phyloP scores from a whole-genome alignment of 2,113 vertebrate species.

The Heterochromis multidens region DNA sequence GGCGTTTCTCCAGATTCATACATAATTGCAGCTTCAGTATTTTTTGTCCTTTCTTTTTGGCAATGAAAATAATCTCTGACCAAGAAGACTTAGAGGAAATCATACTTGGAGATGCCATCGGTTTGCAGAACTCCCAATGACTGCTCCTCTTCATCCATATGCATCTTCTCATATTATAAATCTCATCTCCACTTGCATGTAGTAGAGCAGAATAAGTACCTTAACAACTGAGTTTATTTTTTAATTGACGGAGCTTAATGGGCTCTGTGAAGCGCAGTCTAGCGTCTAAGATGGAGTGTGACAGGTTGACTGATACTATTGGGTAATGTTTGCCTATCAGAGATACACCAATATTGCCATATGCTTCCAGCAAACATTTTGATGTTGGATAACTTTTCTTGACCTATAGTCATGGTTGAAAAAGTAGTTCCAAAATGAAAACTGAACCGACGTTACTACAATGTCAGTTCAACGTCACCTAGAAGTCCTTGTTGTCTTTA shows the following conservation, averaged over 20 bases:
- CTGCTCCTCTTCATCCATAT: not conserved
- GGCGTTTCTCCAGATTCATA: slow-evolving; percentile 23
- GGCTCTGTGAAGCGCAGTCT: not conserved
- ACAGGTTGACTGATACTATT: not conserved
- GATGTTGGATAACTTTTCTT: not conserved
- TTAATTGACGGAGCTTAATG: not conserved
- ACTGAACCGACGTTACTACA: not conserved
- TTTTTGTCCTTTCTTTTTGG: slow-evolving; percentile 1
- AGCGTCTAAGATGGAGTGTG: not conserved
- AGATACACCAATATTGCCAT: not conserved
- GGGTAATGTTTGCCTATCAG: not conserved
- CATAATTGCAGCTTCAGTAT: slow-evolving; percentile 8
- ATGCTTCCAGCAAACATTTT: not conserved
- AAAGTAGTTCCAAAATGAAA: not conserved
- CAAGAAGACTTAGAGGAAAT: not conserved
- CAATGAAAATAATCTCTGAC: slow-evolving; percentile 1
- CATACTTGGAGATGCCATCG: not conserved
- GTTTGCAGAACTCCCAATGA: not conserved
- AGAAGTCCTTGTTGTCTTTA: not conserved
- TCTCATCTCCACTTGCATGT: not conserved
- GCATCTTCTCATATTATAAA: not conserved
- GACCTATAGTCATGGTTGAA: not conserved
- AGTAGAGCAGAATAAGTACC: not conserved
- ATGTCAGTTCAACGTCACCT: not conserved
- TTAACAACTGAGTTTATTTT: not conserved